Percentiles rank a stretch among this genome's conserved stretches.
Conservation (phyloP, 2,888 invertebrate species). For the Tipula unca region DNA sequence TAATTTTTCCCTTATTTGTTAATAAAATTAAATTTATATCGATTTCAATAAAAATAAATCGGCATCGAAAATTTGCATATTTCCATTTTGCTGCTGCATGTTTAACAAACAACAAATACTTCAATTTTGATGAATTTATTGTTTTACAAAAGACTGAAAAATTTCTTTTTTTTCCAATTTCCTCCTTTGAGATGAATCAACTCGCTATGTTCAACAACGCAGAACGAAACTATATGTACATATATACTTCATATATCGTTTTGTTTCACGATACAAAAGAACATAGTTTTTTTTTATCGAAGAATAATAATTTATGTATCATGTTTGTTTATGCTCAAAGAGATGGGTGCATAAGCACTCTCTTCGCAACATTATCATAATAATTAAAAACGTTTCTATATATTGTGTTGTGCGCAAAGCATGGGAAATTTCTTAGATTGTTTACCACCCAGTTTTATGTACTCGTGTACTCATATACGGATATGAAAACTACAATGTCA, state of each 20-base stretch:
- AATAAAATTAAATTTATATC: slow-evolving; percentile 8
- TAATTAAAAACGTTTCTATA: background rate
- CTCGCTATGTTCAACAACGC: background rate
- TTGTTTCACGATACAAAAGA: background rate
- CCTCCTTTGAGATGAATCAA: background rate
- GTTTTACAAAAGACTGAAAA: background rate
- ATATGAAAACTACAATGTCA: background rate
- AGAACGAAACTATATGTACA: background rate
- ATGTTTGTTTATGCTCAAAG: background rate
- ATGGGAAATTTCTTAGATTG: background rate
- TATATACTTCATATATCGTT: background rate
- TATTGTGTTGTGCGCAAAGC: background rate
- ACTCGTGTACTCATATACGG: no score
- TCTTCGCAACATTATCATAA: background rate
- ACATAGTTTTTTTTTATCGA: background rate
- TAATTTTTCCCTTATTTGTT: background rate
- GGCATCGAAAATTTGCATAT: background rate
- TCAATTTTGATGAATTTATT: slow-evolving; percentile 8
- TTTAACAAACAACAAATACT: background rate
- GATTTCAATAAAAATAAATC: background rate
- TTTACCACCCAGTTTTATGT: background rate
- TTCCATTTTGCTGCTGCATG: background rate
- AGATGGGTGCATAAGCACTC: background rate
- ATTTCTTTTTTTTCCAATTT: background rate
- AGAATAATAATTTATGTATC: background rate